phyloP scores from a whole-genome alignment of 2,797 vertebrate species.

The Meda fulgida region DNA sequence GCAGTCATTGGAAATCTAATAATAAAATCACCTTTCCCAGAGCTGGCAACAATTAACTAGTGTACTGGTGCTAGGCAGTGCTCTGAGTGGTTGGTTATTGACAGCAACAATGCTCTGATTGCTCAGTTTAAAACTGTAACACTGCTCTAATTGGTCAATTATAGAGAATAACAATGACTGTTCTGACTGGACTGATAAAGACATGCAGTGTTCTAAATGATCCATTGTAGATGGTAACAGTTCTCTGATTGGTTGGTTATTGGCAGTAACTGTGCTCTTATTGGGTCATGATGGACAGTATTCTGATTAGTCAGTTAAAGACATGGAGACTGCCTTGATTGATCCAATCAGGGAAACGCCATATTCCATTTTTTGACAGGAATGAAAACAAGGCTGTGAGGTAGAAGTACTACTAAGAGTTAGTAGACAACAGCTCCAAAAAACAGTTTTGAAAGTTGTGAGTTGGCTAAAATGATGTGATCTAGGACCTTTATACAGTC shows the following conservation, averaged over 20 bases:
- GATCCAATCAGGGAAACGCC: neutral
- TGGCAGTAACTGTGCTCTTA: neutral
- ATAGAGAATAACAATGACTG: neutral
- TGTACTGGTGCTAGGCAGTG: conserved; percentile 38
- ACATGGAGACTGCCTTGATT: neutral
- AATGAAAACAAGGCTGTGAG: too few relatives aligned
- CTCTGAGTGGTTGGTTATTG: conserved; percentile 25
- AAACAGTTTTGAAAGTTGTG: too few relatives aligned
- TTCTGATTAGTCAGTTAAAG: neutral
- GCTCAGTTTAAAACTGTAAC: neutral
- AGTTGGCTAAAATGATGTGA: too few relatives aligned
- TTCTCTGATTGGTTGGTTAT: neutral
- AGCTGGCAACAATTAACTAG: conserved; percentile 74
- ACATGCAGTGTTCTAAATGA: neutral
- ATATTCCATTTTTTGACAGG: too few relatives aligned
- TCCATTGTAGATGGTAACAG: neutral
- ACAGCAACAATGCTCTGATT: neutral
- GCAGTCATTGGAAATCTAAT: conserved; percentile 63
- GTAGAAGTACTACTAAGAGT: too few relatives aligned
- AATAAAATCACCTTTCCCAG: conserved; percentile 73
- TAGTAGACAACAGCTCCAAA: too few relatives aligned
- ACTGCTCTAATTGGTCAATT: neutral
- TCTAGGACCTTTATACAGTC: neutral
- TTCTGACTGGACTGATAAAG: too few relatives aligned
- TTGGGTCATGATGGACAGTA: neutral